Evolutionary conservation across 2,797 vertebrate species (phyloP).

Genomic region (Varecia variegata): DNA sequence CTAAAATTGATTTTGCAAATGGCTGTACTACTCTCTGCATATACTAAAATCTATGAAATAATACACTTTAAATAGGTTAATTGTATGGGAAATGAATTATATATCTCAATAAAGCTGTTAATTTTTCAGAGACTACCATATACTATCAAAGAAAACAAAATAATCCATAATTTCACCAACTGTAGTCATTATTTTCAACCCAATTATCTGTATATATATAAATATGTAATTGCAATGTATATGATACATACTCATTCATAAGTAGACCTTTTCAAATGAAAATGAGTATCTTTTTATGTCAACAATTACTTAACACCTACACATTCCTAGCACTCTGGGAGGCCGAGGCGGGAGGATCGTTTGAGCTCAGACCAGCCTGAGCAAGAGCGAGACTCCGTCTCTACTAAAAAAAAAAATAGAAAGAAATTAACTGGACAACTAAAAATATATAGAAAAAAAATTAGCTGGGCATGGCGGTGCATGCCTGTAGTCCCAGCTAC

Average conservation of each 20-base stretch:
- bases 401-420: too few species aligned
- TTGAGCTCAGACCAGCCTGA: too few species aligned
- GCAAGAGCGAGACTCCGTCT: too few species aligned
- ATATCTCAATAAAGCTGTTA: neutral
- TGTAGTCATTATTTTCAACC: neutral
- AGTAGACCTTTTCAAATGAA: neutral
- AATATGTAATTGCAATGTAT: neutral
- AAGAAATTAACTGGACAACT: too few species aligned
- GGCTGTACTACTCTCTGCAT: neutral
- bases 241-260: neutral
- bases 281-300: neutral
- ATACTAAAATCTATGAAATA: neutral
- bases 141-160: slow-evolving; percentile 26
- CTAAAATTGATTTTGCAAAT: neutral
- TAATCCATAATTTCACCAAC: neutral
- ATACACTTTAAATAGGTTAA: neutral
- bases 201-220: neutral
- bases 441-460: too few species aligned
- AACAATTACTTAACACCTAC: neutral
- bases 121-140: neutral
- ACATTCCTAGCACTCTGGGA: neutral
- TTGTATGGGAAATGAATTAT: neutral
- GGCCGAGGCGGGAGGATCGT: too few species aligned
- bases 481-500: too few species aligned
- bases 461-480: too few species aligned